Evolutionary conservation across 2,113 vertebrate species (phyloP).

Genomic region (Podarcis raffonei): DNA sequence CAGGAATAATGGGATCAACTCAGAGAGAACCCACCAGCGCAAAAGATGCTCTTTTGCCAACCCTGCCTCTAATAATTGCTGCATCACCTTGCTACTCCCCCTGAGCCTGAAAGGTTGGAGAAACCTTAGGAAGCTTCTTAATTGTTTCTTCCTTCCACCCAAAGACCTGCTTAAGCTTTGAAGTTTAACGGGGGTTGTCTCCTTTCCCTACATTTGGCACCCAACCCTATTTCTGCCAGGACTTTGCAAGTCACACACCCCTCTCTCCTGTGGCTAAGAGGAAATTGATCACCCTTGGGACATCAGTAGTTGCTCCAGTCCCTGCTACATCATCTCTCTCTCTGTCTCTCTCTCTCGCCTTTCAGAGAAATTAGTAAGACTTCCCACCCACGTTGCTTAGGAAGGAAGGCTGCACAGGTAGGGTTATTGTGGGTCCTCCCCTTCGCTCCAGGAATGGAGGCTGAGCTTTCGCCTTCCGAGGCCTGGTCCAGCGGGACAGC

Average conservation of each 20-base stretch:
- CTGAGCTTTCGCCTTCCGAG: not conserved
- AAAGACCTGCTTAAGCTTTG: not conserved
- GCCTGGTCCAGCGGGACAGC: not conserved
- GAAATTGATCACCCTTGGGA: not conserved
- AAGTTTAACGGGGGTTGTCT: not conserved
- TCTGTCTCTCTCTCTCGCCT: not conserved
- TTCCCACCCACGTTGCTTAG: not conserved
- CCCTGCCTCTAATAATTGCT: no score
- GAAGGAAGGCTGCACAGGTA: not conserved
- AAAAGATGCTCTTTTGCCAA: not conserved
- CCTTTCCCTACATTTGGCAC: not conserved
- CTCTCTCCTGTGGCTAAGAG: not conserved
- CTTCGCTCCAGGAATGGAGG: not conserved
- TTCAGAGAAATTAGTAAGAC: not conserved
- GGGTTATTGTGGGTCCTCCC: no score
- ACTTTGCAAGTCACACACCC: no score
- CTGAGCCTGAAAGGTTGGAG: not conserved
- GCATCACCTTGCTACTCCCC: no score
- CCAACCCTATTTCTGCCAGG: not conserved
- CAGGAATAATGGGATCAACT: not conserved
- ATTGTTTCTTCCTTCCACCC: not conserved
- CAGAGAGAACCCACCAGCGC: not conserved
- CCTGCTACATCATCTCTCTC: no score
- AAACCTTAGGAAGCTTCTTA: not conserved
- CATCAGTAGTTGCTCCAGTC: no score